phyloP scores from a whole-genome alignment of 2,888 invertebrate genomes.

The Azorinus chamasolen region DNA sequence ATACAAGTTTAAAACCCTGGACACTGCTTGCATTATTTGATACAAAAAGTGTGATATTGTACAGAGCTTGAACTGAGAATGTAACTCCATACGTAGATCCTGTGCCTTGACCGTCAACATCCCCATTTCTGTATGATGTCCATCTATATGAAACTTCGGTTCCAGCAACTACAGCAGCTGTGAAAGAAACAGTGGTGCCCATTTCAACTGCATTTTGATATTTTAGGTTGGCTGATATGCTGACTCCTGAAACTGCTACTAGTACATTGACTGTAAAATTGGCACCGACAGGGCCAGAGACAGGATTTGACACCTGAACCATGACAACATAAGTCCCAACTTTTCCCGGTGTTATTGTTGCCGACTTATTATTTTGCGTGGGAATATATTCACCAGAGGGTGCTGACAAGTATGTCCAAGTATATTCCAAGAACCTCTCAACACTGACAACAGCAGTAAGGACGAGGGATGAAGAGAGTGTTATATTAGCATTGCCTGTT shows the following conservation, averaged over 20 bases:
- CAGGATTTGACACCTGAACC: conserved; percentile 32
- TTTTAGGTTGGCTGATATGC: conserved; percentile 15
- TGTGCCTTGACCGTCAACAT: conserved; percentile 8
- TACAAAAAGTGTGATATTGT: conserved; percentile 58
- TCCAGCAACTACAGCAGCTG: conserved; percentile 50
- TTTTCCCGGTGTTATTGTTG: conserved; percentile 28
- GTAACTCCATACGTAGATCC: conserved; percentile 28
- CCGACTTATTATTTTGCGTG: conserved; percentile 9
- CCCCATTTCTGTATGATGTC: conserved; percentile 36
- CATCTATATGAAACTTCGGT: conserved; percentile 54
- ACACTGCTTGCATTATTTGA: conserved; percentile 64
- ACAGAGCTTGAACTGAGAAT: conserved; percentile 60
- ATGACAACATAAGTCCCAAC: conserved; percentile 45
- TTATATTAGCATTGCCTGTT: conserved; percentile 46
- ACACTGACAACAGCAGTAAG: conserved; percentile 42
- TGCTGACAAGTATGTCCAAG: conserved; percentile 56
- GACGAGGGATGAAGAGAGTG: conserved; percentile 15
- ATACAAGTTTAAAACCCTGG: conserved; percentile 30
- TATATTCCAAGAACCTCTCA: conserved; percentile 39
- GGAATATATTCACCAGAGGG: conserved; percentile 42
- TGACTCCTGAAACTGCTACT: conserved; percentile 40
- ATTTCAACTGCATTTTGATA: conserved; percentile 52
- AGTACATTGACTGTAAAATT: conserved; percentile 49
- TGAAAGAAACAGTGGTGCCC: conserved; percentile 36
- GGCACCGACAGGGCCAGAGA: conserved; percentile 16